Base-by-base conservation (phyloP, 2,888 invertebrate species). In the Spilosoma lubricipeda region DNA sequence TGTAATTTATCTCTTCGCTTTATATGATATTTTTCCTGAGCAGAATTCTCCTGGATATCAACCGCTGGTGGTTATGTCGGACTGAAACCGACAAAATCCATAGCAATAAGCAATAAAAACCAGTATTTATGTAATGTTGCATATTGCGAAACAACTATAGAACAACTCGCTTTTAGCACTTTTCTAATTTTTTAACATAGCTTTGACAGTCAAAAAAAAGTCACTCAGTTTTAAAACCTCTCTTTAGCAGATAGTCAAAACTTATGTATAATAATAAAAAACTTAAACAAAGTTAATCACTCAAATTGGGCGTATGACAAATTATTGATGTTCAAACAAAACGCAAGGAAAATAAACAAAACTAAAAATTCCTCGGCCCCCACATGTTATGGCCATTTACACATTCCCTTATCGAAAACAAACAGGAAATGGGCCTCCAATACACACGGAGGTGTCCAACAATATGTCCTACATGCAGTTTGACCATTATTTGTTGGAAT, bases 361-460 rank as follows among this genome's bases (percentile, higher is more conserved):
- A 85, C 85, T 84, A 85, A 85, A 83, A 84, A 85, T 82, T 80
- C 77, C 73, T 73, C 83, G 79, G 77, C 79, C 80, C 79, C 79
- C 82, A 76, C 80, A 78, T 84, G 80, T 81, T 76, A 64, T 67
- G 39, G 36, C 56, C 74, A 73, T 89, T 88, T 84, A 85, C 81
- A 77, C 77, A 85, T 85, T 74, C 86, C 90, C 89, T 90, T 90
- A 90, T 90, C 90, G 88, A 80, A 80, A 71, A 76, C 87, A 88
- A 89, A 90, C 90, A 90, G 90, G 90, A 90, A 89, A 90, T 89
- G 83, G 86, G 86, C 83, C 85, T 86, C 82, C 82, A 85, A 83
- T 80, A 83, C 76, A 72, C 72, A 74, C 74, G 71, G 79, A 86
- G 86, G 86, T 87, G 88, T 88, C 81, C 81, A 80, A 84, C 81